These are phyloP conservation scores for Menura novaehollandiae DNA, from an alignment of 2,113 vertebrate genomes.

Conservation along the genomic window DNA sequence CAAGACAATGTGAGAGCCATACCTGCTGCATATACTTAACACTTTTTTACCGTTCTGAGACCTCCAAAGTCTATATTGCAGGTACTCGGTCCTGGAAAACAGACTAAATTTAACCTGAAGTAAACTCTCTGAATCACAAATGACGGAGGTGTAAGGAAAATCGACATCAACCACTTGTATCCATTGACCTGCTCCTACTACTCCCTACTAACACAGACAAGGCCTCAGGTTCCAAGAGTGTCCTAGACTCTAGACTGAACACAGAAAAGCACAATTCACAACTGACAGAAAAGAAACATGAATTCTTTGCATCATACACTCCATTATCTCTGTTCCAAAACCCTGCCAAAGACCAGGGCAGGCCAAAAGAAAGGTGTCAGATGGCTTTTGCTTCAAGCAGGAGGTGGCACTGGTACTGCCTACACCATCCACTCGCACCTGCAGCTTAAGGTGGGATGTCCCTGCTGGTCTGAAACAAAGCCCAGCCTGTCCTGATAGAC, in stretches of 20 bases:
- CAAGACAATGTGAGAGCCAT: not conserved
- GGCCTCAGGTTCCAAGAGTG: fast-evolving
- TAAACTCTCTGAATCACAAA: not conserved
- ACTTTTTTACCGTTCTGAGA: not conserved
- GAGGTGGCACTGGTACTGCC: not conserved
- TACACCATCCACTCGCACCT: not conserved
- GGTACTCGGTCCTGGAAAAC: not conserved
- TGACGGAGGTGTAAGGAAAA: not conserved
- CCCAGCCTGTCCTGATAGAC: not conserved
- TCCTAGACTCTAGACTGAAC: not conserved
- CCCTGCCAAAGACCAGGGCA: not conserved
- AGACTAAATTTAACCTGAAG: not conserved
- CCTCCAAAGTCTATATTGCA: not conserved
- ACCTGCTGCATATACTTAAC: not conserved
- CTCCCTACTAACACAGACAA: not conserved
- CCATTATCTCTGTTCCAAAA: not conserved
- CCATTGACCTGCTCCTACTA: not conserved
- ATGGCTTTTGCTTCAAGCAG: not conserved
- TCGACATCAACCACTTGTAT: not conserved
- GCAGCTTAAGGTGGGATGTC: not conserved
- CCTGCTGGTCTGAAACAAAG: not conserved
- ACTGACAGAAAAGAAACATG: not conserved
- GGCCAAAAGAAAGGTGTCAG: not conserved
- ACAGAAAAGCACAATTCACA: not conserved
- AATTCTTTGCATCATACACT: not conserved